Base-by-base conservation (phyloP, 2,888 invertebrate species). In the Microctonus hyperodae region DNA sequence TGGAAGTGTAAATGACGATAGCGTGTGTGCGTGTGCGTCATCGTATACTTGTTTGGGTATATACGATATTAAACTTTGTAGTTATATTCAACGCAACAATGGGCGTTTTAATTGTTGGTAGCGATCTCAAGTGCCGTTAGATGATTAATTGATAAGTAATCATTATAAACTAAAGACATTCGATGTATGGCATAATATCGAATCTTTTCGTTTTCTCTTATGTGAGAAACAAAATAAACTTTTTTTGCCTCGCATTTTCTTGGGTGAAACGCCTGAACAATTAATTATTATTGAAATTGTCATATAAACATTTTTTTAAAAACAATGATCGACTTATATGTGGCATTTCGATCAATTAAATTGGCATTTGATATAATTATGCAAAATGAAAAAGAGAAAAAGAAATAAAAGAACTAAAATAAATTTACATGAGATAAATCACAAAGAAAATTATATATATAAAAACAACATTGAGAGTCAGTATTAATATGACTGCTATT, bases 41-140 rank as follows among this genome's bases (percentile, higher is more conserved):
- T 44, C n/a, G n/a, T n/a, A n/a, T n/a, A n/a, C n/a, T n/a, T n/a
- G 16, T n/a, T n/a, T 44, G 20, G 16, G 16, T 44, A 37, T n/a
- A 37, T 37, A 16, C 44, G 44, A 44, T 44, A 44, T 16, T 44
- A 9, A 44, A 16, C 44, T 44, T 53, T 53, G 28, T 53, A 25
- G 28, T 35, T 56, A 56, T n/a, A 58, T 58, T 23, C 1, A 37
- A 23, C 23, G 37, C 37, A 37, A 58, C 16, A n/a, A 28, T 28
- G 7, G 28, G 31, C 25, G 35, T 56, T 60, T 60, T 31, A 59
- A 60, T 44, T 44, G 31, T 60, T 60, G 58, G 40, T 44, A 60
- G 48, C 31, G 59, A 60, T 60, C 59, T 60, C 59, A 61, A 61
- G 61, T 61, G 61, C 61, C 61, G 61, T 61, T 61, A 61, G 61